Percentiles rank a stretch among this genome's conserved stretches.
phyloP scores from a whole-genome alignment of 2,797 vertebrate genomes.

The Glyptemys insculpta region DNA sequence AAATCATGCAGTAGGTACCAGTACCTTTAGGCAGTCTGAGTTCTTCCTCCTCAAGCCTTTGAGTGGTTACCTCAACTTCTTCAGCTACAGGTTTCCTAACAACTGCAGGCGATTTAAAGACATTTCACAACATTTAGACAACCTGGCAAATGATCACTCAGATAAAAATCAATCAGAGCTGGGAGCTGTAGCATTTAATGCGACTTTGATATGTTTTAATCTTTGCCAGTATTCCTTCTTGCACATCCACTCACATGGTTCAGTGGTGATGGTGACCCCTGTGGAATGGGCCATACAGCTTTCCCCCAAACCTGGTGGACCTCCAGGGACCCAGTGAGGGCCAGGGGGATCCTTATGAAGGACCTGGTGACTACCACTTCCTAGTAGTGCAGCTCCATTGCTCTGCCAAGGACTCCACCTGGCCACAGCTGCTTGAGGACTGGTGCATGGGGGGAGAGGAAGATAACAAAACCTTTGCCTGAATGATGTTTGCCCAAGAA shows the following conservation, averaged over 20 bases:
- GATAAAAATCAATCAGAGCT: not conserved
- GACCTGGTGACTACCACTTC: not conserved
- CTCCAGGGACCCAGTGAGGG: not conserved
- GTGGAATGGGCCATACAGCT: not conserved
- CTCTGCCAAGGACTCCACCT: not conserved
- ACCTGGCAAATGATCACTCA: slow-evolving; percentile 14
- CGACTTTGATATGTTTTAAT: not conserved
- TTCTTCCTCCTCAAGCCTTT: slow-evolving; percentile 84
- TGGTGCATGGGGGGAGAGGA: not conserved
- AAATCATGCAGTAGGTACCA: slow-evolving; percentile 33
- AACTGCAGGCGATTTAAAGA: slow-evolving; percentile 80
- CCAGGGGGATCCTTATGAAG: not conserved
- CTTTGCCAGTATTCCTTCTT: not conserved
- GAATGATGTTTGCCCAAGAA: not conserved
- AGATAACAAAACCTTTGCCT: not conserved
- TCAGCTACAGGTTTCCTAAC: slow-evolving; percentile 82
- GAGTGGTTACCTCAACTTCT: slow-evolving; percentile 81
- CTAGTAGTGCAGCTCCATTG: not conserved
- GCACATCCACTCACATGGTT: fast-evolving
- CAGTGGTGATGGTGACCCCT: not conserved
- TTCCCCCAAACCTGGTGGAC: not conserved
- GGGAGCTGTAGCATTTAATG: not conserved
- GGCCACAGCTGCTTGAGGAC: not conserved
- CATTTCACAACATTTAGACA: slow-evolving; percentile 64
- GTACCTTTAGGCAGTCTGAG: slow-evolving; percentile 88